These are phyloP conservation scores for Temnopleurus reevesii DNA, from an alignment of 53 echinoderm and acorn worm species.

Conservation along the genomic window DNA sequence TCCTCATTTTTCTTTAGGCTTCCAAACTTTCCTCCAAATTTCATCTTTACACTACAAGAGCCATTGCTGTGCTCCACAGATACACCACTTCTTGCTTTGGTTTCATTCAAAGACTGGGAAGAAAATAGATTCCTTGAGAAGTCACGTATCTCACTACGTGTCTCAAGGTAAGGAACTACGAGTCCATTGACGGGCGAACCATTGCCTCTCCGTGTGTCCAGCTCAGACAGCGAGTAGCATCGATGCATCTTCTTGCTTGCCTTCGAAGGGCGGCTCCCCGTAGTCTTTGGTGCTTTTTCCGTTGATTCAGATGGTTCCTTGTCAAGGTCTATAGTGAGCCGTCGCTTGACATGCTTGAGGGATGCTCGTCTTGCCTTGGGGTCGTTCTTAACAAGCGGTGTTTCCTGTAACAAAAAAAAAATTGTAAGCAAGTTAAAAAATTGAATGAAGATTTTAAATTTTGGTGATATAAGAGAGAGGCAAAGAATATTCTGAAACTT, in stretches of 20 bases:
- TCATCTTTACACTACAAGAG: conserved; percentile 27
- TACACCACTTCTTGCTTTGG: not conserved
- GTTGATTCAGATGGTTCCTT: conserved; percentile 23
- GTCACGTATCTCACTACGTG: not conserved
- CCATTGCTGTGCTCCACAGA: conserved; percentile 11
- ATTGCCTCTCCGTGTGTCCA: not conserved
- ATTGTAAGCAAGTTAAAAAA: too few relatives aligned
- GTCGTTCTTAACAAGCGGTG: not conserved
- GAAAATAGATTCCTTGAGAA: too few relatives aligned
- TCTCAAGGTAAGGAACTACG: conserved; percentile 10
- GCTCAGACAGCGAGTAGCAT: conserved; percentile 15
- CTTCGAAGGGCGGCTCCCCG: not conserved
- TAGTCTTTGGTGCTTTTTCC: not conserved
- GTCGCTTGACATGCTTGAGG: conserved; percentile 49
- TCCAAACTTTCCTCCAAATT: conserved; percentile 50
- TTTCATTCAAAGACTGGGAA: not conserved
- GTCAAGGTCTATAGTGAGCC: conserved; percentile 46
- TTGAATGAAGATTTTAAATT: too few relatives aligned
- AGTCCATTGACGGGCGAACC: not conserved
- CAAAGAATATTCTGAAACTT: too few relatives aligned
- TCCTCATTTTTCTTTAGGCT: conserved; percentile 33
- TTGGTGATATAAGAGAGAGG: too few relatives aligned
- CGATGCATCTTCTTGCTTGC: conserved; percentile 37
- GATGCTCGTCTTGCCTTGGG: not conserved
- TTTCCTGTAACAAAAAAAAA: conserved; percentile 21